These are phyloP conservation scores for Panagrolaimus sp. DNA, from an alignment of 1,140 invertebrate species.

Conservation along the genomic window DNA sequence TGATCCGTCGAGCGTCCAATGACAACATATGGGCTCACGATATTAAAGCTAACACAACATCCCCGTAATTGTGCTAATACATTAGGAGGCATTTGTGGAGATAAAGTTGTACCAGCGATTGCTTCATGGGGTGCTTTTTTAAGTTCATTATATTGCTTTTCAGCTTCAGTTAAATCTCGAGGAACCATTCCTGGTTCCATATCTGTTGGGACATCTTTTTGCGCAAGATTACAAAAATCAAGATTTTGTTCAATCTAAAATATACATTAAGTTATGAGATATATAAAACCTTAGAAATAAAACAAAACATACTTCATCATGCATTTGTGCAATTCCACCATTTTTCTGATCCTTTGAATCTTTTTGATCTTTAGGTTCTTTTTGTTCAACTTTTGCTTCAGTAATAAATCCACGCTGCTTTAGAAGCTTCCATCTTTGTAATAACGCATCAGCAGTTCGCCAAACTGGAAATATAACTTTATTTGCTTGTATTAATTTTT, in stretches of 20 bases:
- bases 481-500: neutral
- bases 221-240: neutral
- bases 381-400: no score
- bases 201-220: conserved; percentile 8
- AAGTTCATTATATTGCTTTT: neutral
- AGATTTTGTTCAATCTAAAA: conserved; percentile 9
- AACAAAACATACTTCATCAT: conserved; percentile 5
- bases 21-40: neutral
- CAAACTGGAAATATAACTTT: neutral
- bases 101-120: neutral
- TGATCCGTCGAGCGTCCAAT: neutral
- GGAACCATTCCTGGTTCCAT: neutral
- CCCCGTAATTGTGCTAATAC: neutral
- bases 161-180: neutral
- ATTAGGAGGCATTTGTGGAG: neutral
- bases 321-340: neutral
- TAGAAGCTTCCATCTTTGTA: neutral
- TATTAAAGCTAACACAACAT: neutral
- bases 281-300: neutral
- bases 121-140: neutral
- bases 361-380: no score
- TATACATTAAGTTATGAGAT: neutral
- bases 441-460: neutral
- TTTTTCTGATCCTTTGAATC: neutral
- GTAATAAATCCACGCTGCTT: no score